Evolutionary conservation across 2,888 invertebrate species (phyloP).

Genomic region (Boloria selene): DNA sequence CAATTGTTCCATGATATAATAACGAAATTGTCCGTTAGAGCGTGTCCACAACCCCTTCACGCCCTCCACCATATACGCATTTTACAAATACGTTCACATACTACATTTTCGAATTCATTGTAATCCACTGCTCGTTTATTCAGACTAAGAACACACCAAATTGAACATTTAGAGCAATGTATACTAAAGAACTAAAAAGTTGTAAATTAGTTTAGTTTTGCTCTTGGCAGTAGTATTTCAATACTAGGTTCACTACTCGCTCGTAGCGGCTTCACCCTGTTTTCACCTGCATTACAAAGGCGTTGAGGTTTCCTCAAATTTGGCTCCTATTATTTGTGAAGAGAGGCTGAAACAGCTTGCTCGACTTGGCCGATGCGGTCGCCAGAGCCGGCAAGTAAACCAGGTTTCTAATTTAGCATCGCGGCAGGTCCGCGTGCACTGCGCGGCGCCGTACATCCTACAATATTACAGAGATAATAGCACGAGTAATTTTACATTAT

Average conservation of each 20-base stretch:
- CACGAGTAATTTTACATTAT: conserved; percentile 8
- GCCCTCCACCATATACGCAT: conserved; percentile 5
- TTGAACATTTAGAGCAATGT: neutral
- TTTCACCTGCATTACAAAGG: conserved; percentile 34
- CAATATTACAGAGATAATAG: conserved; percentile 10
- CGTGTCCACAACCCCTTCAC: conserved; percentile 21
- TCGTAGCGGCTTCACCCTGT: conserved; percentile 30
- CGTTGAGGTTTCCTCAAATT: conserved; percentile 8
- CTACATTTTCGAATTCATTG: neutral
- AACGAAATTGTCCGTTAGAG: conserved; percentile 30
- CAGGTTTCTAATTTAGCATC: conserved; percentile 37
- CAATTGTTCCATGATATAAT: conserved; percentile 29
- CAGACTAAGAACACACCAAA: neutral
- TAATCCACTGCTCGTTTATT: neutral
- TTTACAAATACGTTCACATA: conserved; percentile 1
- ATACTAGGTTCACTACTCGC: conserved; percentile 33
- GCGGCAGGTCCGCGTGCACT: conserved; percentile 39
- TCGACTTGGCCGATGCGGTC: neutral
- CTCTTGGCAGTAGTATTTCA: conserved; percentile 18
- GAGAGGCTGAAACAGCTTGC: conserved; percentile 7
- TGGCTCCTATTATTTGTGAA: neutral
- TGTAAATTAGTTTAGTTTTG: neutral
- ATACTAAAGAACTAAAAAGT: neutral
- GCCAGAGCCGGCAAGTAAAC: conserved; percentile 4
- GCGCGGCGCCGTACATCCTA: conserved; percentile 27